Base-by-base conservation (phyloP, 2,797 vertebrate species). In the Etheostoma nigrum region DNA sequence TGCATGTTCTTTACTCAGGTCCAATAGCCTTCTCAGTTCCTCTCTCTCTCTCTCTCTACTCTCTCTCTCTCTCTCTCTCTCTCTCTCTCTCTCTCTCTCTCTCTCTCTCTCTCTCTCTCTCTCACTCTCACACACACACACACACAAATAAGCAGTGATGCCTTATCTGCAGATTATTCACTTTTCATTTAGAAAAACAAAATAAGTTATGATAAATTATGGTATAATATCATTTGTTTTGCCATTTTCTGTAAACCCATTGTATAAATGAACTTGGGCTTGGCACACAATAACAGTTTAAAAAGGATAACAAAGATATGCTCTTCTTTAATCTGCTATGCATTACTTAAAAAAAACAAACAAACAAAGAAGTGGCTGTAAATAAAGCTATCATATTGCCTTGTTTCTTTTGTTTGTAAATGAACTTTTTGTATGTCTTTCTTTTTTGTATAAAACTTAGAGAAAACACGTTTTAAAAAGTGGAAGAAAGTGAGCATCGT, bases 371-470 rank as follows among this genome's bases (percentile, higher is more conserved):
- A 94, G 94, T 72, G 95, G 96, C 93, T 99, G 98, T 99, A 99
- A 91, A 99, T 98, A 98, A 94, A 92, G 95, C 95, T 95, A 97
- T 96, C 96, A 94, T 96, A 96, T 96, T 96, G 97, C 96, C 97
- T 98, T 98, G 95, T 96, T 97, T 97, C 95, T 96, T 96, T 96
- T 95, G 95, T 98, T 99, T 99, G 97, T 98, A 99, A 98, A 99
- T 98, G 95, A 97, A 97, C 96, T 97, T 98, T 94, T 98, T 97
- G 94, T 98, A 98, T 97, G 95, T 97, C 96, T 96, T 95, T 97
- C 94, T 96, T 96, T 97, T 99, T 98, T 99, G 96, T 99, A 99
- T 95, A 97, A 97, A 97, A 95, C 91, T 64, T 89, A 95, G 95
- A 90, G 86, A 95, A 96, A 95, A 83, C 90, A 75, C 93, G 94